Conservation (phyloP, 1,140 invertebrate genomes). For the Hyles vespertilio region DNA sequence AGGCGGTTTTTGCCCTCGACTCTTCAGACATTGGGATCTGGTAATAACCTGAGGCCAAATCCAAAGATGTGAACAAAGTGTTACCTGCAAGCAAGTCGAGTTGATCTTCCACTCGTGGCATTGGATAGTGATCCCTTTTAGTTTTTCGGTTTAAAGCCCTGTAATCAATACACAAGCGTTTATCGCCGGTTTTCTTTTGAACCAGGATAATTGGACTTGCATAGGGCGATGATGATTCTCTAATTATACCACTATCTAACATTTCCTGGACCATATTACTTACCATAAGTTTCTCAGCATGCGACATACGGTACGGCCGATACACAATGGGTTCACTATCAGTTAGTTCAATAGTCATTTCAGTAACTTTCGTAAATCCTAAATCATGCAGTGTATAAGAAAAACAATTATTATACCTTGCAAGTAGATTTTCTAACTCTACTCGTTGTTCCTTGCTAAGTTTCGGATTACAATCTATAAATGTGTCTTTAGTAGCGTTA, state of each 20-base stretch:
- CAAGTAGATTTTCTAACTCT: not conserved
- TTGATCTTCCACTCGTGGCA: constrained; percentile 6
- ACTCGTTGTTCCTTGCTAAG: not conserved
- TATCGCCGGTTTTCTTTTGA: constrained; percentile 1
- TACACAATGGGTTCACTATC: no score
- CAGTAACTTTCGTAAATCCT: no score
- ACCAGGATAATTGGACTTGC: constrained; percentile 1
- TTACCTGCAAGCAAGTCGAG: no score
- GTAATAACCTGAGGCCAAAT: constrained; percentile 9
- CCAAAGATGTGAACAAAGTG: no score
- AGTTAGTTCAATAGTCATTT: no score
- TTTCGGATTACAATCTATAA: not conserved
- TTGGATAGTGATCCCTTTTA: not conserved
- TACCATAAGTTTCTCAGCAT: not conserved
- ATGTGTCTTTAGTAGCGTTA: not conserved
- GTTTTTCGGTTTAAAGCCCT: not conserved
- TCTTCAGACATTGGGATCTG: not conserved
- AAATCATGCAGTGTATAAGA: no score
- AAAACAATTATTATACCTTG: not conserved
- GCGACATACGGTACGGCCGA: no score
- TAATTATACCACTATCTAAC: not conserved
- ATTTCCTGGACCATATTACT: not conserved
- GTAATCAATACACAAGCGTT: not conserved
- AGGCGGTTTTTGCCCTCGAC: no score
- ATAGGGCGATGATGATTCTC: not conserved